These are phyloP conservation scores for Toxostoma redivivum DNA, from an alignment of 2,113 vertebrate genomes.

Conservation along the genomic window DNA sequence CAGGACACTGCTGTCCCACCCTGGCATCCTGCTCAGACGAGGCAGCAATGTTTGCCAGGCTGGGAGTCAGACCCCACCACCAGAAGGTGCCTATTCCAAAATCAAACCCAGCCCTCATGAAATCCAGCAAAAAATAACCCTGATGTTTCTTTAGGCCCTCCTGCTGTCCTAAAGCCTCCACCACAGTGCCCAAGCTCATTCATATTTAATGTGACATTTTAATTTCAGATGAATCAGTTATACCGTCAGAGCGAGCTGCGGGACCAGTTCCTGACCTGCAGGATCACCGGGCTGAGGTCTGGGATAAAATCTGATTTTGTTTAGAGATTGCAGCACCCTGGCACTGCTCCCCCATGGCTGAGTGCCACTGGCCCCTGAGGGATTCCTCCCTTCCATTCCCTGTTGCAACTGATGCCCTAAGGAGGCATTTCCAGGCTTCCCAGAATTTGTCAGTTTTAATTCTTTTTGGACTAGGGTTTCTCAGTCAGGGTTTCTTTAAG, in stretches of 20 bases:
- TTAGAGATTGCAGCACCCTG: not conserved
- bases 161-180: not conserved
- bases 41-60: not conserved
- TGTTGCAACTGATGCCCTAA: not conserved
- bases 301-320: not conserved
- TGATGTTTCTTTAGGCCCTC: not conserved
- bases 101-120: not conserved
- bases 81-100: not conserved
- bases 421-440: not conserved
- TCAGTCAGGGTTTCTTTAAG: not conserved
- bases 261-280: constrained; percentile 63
- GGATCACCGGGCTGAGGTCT: constrained; percentile 68
- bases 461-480: not conserved
- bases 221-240: constrained; percentile 66
- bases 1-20: not conserved
- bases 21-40: not conserved
- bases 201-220: not conserved
- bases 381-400: not conserved
- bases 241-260: constrained; percentile 51
- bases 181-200: not conserved
- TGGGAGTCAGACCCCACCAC: not conserved
- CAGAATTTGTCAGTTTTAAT: not conserved
- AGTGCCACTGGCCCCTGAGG: not conserved
- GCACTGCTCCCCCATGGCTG: not conserved
- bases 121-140: not conserved